A percentile compares a stretch with the other conserved stretches of the same genome.
Evolutionary conservation across 2,888 invertebrate species (phyloP).

Genomic region (Polydrusus pterygomalis): DNA sequence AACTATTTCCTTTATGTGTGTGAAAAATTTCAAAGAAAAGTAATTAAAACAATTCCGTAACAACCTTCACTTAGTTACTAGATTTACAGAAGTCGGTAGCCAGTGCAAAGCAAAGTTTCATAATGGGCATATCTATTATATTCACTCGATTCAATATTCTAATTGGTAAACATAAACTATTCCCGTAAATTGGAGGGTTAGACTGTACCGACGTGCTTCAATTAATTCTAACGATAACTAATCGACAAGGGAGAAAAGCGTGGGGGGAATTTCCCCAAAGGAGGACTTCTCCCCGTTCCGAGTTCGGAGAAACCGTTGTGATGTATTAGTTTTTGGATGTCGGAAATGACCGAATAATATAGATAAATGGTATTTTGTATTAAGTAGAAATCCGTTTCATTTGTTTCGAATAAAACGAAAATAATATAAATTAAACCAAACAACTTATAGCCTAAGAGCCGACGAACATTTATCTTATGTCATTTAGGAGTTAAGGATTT

Average conservation of each 20-base stretch:
- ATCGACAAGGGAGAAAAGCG: slow-evolving; percentile 47
- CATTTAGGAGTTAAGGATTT: too few species aligned
- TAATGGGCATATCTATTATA: not conserved
- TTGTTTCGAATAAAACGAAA: not conserved
- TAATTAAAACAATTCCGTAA: too few species aligned
- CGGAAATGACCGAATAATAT: slow-evolving; percentile 49
- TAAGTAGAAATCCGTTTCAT: slow-evolving; percentile 26
- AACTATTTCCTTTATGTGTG: too few species aligned
- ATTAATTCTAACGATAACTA: slow-evolving; percentile 58
- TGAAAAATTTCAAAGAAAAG: too few species aligned
- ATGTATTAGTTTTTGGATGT: slow-evolving; percentile 50
- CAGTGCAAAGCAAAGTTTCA: not conserved
- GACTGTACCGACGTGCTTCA: slow-evolving; percentile 49
- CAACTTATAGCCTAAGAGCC: slow-evolving; percentile 9
- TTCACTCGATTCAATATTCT: slow-evolving; percentile 9
- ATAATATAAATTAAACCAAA: slow-evolving; percentile 5
- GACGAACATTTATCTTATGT: not conserved
- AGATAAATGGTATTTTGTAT: slow-evolving; percentile 42
- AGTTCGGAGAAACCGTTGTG: slow-evolving; percentile 26
- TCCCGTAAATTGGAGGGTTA: slow-evolving; percentile 42
- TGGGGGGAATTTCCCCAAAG: slow-evolving; percentile 19
- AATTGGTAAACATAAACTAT: slow-evolving; percentile 40
- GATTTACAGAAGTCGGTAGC: too few species aligned
- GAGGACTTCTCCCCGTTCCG: slow-evolving; percentile 12
- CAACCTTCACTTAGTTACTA: too few species aligned